A percentile compares a stretch with the other conserved stretches of the same genome.
These are phyloP conservation scores for Clistopyga incitator DNA, from an alignment of 2,888 invertebrate species.

Conservation along the genomic window DNA sequence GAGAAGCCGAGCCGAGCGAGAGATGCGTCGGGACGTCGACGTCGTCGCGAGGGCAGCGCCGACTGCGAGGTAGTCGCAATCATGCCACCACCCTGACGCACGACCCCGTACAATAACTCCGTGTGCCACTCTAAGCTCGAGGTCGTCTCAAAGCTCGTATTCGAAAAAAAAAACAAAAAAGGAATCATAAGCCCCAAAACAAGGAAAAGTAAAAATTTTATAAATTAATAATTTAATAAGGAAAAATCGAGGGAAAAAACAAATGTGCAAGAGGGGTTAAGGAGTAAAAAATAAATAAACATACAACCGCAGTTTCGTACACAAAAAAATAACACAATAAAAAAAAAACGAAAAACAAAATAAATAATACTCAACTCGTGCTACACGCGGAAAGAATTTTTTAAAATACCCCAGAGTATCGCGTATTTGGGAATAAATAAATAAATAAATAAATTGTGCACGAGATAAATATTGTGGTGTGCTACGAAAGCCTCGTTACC, in stretches of 20 bases:
- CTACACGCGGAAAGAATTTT: neutral
- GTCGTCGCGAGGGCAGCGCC: constrained; percentile 76
- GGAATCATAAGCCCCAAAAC: neutral
- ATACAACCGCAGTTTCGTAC: neutral
- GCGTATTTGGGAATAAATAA: neutral
- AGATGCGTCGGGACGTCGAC: constrained; percentile 77
- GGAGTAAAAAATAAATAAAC: too few species aligned
- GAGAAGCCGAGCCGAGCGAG: constrained; percentile 51
- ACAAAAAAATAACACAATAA: too few species aligned
- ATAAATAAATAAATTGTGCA: constrained; percentile 1
- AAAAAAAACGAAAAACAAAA: neutral
- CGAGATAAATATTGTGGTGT: neutral
- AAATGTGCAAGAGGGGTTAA: neutral
- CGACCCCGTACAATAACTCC: constrained; percentile 68
- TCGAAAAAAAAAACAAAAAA: neutral
- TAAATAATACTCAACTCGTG: neutral
- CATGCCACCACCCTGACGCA: constrained; percentile 83
- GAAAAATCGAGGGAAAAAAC: neutral
- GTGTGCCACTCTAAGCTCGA: constrained; percentile 27
- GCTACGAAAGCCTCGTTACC: constrained; percentile 5
- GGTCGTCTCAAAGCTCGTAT: constrained; percentile 13
- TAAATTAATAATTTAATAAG: neutral
- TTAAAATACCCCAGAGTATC: neutral
- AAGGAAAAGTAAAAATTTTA: neutral
- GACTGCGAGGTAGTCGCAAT: constrained; percentile 80